Evolutionary conservation across 1,140 invertebrate genomes (phyloP).

Genomic region (Aphaenogaster ashmeadi): DNA sequence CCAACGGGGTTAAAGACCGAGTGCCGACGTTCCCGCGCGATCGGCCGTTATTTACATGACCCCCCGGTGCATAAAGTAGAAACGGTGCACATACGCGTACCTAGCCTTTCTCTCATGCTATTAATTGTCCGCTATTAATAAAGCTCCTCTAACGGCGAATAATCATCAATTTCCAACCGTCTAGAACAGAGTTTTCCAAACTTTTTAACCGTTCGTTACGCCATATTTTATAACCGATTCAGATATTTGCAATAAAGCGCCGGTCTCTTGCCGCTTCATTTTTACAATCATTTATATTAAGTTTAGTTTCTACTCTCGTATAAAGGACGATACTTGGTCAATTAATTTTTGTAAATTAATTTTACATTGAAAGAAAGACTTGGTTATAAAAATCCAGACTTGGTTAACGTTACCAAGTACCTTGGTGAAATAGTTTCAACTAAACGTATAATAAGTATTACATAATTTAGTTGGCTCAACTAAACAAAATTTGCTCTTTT

Average conservation of each 20-base stretch:
- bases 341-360: not conserved
- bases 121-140: conserved; percentile 48
- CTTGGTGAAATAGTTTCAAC: no score
- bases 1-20: conserved; percentile 45
- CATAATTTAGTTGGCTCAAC: no score
- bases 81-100: conserved; percentile 12
- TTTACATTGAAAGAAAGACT: not conserved
- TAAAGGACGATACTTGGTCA: not conserved
- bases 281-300: not conserved
- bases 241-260: not conserved
- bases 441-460: no score
- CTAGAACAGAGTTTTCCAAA: conserved; percentile 28
- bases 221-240: conserved; percentile 16
- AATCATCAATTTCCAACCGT: conserved; percentile 41
- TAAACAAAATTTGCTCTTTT: no score
- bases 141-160: conserved; percentile 32
- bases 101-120: conserved; percentile 32
- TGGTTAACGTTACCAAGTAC: no score
- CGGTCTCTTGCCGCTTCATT: not conserved
- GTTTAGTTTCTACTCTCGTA: not conserved
- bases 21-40: conserved; percentile 35
- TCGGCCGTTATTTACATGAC: conserved; percentile 65
- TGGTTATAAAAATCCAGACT: no score
- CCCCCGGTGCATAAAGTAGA: not conserved
- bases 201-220: not conserved